Evolutionary conservation across 2,113 vertebrate species (phyloP).

Genomic region (Hucho hucho): DNA sequence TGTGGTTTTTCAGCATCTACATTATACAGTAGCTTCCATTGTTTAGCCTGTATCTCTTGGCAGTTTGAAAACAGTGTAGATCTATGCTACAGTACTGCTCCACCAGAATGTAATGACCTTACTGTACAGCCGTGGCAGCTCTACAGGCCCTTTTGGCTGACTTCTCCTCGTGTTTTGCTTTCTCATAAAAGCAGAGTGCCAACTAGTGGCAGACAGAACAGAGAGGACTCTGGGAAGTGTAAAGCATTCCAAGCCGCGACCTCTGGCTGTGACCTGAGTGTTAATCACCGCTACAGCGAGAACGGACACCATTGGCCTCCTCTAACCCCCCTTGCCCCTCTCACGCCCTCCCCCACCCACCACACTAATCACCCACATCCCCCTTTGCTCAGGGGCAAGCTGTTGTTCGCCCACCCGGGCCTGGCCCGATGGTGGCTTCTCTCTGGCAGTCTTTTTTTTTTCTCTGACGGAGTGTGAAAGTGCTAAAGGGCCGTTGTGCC

Average conservation of each 20-base stretch:
- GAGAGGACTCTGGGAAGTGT: conserved; percentile 40
- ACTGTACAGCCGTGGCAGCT: too few relatives aligned
- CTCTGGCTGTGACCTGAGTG: conserved; percentile 63
- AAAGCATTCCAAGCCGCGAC: conserved; percentile 14
- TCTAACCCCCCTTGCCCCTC: conserved; percentile 31
- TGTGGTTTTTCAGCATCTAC: too few relatives aligned
- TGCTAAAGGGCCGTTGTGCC: too few relatives aligned
- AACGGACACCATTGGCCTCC: conserved; percentile 55
- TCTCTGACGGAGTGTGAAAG: too few relatives aligned
- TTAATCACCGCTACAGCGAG: conserved; percentile 62
- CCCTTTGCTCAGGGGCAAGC: neutral
- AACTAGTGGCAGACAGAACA: conserved; percentile 49
- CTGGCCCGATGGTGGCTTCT: too few relatives aligned
- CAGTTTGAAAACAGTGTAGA: too few relatives aligned
- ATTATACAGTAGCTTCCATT: too few relatives aligned
- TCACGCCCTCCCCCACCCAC: neutral
- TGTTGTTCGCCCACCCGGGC: neutral
- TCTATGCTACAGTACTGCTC: too few relatives aligned
- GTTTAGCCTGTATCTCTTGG: too few relatives aligned
- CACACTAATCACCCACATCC: neutral
- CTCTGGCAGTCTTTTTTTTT: too few relatives aligned
- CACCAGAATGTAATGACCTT: too few relatives aligned
- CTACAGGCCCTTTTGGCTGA: neutral
- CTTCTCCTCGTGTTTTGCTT: conserved; percentile 45
- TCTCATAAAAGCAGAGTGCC: conserved; percentile 57